These are phyloP conservation scores for Gonatopus flavifemur DNA, from an alignment of 1,140 invertebrate species.

Conservation along the genomic window DNA sequence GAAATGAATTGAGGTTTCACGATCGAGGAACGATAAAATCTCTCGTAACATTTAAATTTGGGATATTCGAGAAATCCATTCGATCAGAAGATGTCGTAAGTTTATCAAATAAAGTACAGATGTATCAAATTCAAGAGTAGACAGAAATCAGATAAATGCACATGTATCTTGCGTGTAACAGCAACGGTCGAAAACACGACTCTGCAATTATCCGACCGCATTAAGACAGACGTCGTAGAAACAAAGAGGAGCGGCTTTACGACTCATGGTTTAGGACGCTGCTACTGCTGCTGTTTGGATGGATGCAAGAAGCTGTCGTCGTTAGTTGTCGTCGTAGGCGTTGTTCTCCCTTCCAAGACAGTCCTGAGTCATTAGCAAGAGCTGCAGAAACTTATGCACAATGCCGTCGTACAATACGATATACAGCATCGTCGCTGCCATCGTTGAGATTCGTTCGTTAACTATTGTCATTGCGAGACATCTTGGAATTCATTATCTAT, in stretches of 20 bases:
- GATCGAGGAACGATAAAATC: no score
- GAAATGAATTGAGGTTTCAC: no score
- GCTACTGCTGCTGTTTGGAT: no score
- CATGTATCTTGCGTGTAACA: no score
- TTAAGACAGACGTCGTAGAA: conserved; percentile 38
- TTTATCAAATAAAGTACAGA: no score
- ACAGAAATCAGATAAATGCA: no score
- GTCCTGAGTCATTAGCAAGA: conserved; percentile 36
- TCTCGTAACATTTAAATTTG: no score
- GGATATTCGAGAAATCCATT: no score
- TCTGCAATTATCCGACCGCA: conserved; percentile 38
- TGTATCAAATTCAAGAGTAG: no score
- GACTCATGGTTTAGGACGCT: conserved; percentile 1
- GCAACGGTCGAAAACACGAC: conserved; percentile 33
- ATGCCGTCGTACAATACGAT: conserved; percentile 20
- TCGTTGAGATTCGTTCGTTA: conserved; percentile 15
- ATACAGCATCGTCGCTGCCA: background rate
- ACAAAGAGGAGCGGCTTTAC: conserved; percentile 30
- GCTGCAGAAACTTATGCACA: conserved; percentile 24
- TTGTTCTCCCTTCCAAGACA: conserved; percentile 17
- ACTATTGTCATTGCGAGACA: no score
- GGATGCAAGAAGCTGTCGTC: conserved; percentile 2
- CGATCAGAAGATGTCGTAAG: no score
- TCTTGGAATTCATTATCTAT: no score
- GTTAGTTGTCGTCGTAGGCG: conserved; percentile 7